phyloP scores from a whole-genome alignment of 2,888 invertebrate species.

The Sabatieria punctata region DNA sequence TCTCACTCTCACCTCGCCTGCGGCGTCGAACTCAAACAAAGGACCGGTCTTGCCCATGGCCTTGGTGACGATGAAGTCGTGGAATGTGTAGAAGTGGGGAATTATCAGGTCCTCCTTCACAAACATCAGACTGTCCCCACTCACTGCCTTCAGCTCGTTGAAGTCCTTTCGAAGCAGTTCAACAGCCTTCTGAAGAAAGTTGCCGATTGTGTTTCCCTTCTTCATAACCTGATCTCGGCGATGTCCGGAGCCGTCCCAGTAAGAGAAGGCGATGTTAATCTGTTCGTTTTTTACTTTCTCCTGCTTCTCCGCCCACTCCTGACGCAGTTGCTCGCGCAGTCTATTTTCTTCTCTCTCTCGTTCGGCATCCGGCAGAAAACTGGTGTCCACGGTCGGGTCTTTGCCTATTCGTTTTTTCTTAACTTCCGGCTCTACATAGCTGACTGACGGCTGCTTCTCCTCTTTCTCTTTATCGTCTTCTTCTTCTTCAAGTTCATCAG shows the following conservation, averaged over 20 bases:
- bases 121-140: too few species aligned
- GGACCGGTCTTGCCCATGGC: too few species aligned
- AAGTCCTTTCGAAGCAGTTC: conserved; percentile 14
- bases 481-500: conserved; percentile 56
- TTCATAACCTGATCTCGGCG: conserved; percentile 73
- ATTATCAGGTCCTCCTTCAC: too few species aligned
- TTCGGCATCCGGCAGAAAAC: conserved; percentile 89
- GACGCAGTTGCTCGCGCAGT: conserved; percentile 59
- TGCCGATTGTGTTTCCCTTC: conserved; percentile 56
- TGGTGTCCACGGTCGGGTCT: conserved; percentile 96
- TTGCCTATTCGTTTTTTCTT: conserved; percentile 64
- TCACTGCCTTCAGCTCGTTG: too few species aligned
- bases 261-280: conserved; percentile 89
- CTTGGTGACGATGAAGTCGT: too few species aligned
- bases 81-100: too few species aligned
- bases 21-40: too few species aligned
- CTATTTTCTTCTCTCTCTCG: conserved; percentile 83
- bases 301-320: conserved; percentile 91
- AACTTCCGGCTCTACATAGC: not conserved
- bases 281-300: conserved; percentile 88
- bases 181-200: conserved; percentile 51
- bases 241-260: conserved; percentile 99
- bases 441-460: not conserved
- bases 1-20: too few species aligned
- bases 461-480: conserved; percentile 20